Conservation (phyloP, 2,888 invertebrate genomes). For the Epiblema foenella region DNA sequence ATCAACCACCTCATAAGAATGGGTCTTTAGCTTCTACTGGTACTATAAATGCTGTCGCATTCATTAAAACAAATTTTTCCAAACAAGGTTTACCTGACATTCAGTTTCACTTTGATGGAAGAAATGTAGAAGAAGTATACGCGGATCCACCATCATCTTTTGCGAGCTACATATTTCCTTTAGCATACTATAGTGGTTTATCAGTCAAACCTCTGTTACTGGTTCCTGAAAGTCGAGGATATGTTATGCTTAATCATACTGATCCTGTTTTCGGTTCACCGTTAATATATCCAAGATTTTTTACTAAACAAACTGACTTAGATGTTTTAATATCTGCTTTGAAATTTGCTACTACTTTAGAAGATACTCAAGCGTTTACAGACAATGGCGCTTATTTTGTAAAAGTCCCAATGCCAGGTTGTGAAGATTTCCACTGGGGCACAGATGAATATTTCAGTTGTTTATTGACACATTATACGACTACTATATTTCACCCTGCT, state of each 20-base stretch:
- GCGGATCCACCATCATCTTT: constrained; percentile 82
- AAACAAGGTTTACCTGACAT: constrained; percentile 85
- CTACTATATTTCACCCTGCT: constrained; percentile 88
- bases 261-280: constrained; percentile 90
- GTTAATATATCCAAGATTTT: constrained; percentile 89
- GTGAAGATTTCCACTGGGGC: constrained; percentile 83
- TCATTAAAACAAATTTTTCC: constrained; percentile 84
- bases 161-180: constrained; percentile 80
- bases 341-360: constrained; percentile 84
- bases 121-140: constrained; percentile 84
- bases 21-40: constrained; percentile 85
- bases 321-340: constrained; percentile 86
- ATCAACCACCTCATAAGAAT: constrained; percentile 65
- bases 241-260: constrained; percentile 85
- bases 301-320: constrained; percentile 86
- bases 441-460: constrained; percentile 88
- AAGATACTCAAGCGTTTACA: constrained; percentile 85
- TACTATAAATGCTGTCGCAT: constrained; percentile 84
- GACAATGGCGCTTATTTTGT: constrained; percentile 83
- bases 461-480: constrained; percentile 86
- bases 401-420: constrained; percentile 85
- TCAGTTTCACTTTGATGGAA: constrained; percentile 87
- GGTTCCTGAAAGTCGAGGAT: constrained; percentile 87
- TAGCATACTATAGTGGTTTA: constrained; percentile 87
- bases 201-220: constrained; percentile 86